Conservation (phyloP, 2,888 invertebrate species). For the Folsomia candida region DNA sequence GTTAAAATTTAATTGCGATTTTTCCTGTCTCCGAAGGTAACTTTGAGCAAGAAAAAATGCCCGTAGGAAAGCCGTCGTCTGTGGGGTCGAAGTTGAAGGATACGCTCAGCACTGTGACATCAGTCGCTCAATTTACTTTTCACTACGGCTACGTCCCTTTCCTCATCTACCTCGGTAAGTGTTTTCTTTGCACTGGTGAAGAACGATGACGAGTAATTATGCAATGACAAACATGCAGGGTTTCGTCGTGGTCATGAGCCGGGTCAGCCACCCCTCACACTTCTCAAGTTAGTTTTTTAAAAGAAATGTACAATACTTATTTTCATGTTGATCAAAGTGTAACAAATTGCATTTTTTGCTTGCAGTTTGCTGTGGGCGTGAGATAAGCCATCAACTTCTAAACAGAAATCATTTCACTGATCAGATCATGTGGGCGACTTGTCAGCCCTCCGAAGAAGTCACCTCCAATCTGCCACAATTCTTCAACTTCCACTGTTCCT, state of each 20-base stretch:
- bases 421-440: too few species aligned
- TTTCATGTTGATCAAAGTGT: not conserved
- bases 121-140: conserved; percentile 37
- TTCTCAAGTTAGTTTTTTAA: conserved; percentile 32
- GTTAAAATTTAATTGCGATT: too few species aligned
- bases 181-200: too few species aligned
- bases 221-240: too few species aligned
- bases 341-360: conserved; percentile 9
- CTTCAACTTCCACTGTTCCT: too few species aligned
- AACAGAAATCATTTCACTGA: not conserved
- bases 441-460: too few species aligned
- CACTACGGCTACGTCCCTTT: conserved; percentile 47
- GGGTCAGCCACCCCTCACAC: conserved; percentile 44
- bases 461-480: too few species aligned
- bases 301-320: not conserved
- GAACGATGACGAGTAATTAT: too few species aligned
- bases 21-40: too few species aligned
- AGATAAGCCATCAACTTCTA: not conserved
- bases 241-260: conserved; percentile 44
- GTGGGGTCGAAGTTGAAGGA: too few species aligned
- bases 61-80: too few species aligned
- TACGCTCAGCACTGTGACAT: conserved; percentile 29
- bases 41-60: too few species aligned
- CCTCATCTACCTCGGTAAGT: conserved; percentile 43
- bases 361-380: conserved; percentile 35